Conservation (phyloP, 2,113 vertebrate species). For the Addax nasomaculatus region DNA sequence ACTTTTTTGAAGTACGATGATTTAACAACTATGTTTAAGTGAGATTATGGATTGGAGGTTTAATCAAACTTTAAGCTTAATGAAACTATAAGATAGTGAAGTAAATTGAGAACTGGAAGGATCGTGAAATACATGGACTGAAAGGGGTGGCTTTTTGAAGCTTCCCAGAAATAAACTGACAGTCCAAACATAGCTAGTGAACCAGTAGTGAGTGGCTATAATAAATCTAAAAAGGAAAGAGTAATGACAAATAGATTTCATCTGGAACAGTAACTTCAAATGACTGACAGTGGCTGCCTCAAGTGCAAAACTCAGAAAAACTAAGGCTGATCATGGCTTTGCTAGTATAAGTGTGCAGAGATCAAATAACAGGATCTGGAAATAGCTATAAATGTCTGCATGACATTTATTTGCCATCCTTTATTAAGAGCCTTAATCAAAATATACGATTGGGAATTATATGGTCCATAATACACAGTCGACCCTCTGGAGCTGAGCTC, state of each 20-base stretch:
- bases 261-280: background rate
- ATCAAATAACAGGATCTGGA: background rate
- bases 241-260: background rate
- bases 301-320: background rate
- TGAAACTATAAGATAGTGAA: background rate
- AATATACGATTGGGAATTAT: background rate
- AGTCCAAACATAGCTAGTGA: background rate
- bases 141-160: background rate
- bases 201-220: background rate
- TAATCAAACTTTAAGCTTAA: background rate
- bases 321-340: background rate
- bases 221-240: background rate
- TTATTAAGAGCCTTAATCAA: background rate
- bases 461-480: background rate
- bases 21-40: background rate
- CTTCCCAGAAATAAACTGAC: background rate
- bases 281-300: background rate
- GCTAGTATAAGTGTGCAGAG: background rate
- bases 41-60: background rate
- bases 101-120: background rate
- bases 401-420: background rate
- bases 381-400: background rate
- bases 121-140: background rate
- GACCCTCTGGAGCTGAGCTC: background rate
- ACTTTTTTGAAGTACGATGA: background rate